Evolutionary conservation across 1,140 invertebrate species (phyloP), one percentile per base, ranked within the genome.

Genomic region (Ylistrum balloti): DNA sequence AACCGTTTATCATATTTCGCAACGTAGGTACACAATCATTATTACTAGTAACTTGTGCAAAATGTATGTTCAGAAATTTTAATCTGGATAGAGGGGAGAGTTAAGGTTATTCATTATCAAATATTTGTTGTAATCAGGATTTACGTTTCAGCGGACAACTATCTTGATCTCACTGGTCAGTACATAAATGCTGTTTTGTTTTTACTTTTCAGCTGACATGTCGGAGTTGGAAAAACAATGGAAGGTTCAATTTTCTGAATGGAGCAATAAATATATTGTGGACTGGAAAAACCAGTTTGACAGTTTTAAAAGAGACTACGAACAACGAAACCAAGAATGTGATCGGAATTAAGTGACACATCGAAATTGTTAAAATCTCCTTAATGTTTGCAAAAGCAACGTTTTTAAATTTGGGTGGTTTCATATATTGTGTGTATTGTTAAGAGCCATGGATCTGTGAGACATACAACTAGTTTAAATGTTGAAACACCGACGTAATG

Each of bases 271-370:
- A 86, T 97, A 97, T 91, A 97, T 97, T 33, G 95, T 95, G 5
- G 96, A 97, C 90, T 97, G 96, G 96, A 96, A 97, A 91, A 92
- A 92, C 86, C 96, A 97, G 92, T 97, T 96, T 92, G 96, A 96
- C 38, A 92, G 93, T 22, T 95, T 94, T 56, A 56, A 95, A 15
- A 89, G 93, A 33, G 93, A 93, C 35, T 93, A 95, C 45, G 94
- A 94, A 91, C 91, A 92, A 48, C 88, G 93, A 35, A 86, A 28
- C 22, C 22, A 74, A 74, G 56, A 74, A 74, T 74, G 56, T 74
- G 56, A 74, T 11, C 56, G 56, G 28, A 22, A 74, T n/a, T 74
- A n/a, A 74, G n/a, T 74, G 0, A 74, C 56, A 74, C n/a, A 0
- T 74, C n/a, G 5, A 28, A 28, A 28, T n/a, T 28, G 56, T 74